Evolutionary conservation across 1,140 invertebrate genomes (phyloP), one percentile per base, ranked within the genome.

Genomic region (Heterodera carotae): DNA sequence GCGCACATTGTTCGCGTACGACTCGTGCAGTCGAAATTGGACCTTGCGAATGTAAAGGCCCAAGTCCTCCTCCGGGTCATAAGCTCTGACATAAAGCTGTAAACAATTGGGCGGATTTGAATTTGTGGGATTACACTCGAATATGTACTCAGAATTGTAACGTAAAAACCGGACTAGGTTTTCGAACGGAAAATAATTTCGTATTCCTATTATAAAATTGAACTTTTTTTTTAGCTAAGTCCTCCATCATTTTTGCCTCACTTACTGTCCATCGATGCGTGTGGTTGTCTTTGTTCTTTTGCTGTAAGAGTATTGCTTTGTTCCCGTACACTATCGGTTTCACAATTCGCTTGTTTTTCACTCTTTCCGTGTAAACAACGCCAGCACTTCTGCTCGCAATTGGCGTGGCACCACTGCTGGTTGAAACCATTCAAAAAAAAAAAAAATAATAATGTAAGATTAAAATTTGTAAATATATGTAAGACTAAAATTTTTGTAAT

Each of bases 311-410:
- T 77, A 93, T 90, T 0, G 97, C 94, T 75, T 95, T 91, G 88
- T 99, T 99, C 4, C 97, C 97, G 89, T 96, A 98, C 5, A 99
- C 92, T 86, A 99, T 93, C 25, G 96, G 94, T 87, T 99, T 99
- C 0, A 98, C 91, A 81, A 98, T 93, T 12, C 68, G 67, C 12
- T 80, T 64, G 31, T 79, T 68, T 27, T 69, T 53, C 62, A 81
- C 53, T 70, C 78, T 36, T 75, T 79, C 76, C 22, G 79, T 79
- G 25, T 70, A 68, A 39, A 59, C 75, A 12, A 43, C 36, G 22
- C 75, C 75, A 48, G 29, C 36, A 56, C 62, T 59, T 56, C 48
- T 56, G 18, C 48, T n/a, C n/a, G n/a, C 48, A 56, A 56, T 56
- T 15, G 48, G 48, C 12, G 18, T 18, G 48, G 18, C 15, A 22